Percentiles rank a stretch among this genome's conserved stretches.
phyloP scores from a whole-genome alignment of 2,888 invertebrate genomes.

The Meandrusa payeni region DNA sequence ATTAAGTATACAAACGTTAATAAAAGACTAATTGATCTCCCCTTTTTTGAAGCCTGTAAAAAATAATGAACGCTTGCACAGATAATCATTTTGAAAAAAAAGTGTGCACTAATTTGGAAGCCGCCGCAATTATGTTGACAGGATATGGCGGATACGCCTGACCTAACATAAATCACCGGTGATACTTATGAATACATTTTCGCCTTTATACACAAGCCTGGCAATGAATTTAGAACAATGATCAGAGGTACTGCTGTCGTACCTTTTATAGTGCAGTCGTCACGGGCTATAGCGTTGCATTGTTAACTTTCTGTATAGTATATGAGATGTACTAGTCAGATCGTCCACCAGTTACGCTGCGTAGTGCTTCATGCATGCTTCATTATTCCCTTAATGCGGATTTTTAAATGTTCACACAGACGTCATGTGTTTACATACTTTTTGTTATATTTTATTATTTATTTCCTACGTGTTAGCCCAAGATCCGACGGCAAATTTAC shows the following conservation, averaged over 20 bases:
- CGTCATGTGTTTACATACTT: conserved; percentile 23
- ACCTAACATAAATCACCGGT: conserved; percentile 8
- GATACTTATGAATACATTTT: conserved; percentile 16
- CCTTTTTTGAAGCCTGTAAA: too few species aligned
- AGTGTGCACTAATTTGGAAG: too few species aligned
- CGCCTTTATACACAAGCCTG: conserved; percentile 38
- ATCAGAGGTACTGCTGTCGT: conserved; percentile 46
- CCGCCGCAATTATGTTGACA: conserved; percentile 10
- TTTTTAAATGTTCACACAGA: background rate
- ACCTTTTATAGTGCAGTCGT: conserved; percentile 62
- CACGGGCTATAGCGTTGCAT: conserved; percentile 68
- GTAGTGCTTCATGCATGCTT: background rate
- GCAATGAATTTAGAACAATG: conserved; percentile 67
- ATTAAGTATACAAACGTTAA: too few species aligned
- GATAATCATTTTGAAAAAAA: too few species aligned
- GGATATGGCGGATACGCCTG: conserved; percentile 13
- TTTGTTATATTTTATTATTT: conserved; percentile 29
- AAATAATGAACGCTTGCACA: too few species aligned
- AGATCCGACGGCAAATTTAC: conserved; percentile 75
- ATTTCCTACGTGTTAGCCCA: conserved; percentile 45
- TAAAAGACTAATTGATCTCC: too few species aligned
- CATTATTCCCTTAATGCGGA: background rate
- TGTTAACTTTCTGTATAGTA: conserved; percentile 61
- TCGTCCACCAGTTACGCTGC: conserved; percentile 32
- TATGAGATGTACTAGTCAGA: conserved; percentile 45